A percentile compares a stretch with the other conserved stretches of the same genome.
These are phyloP conservation scores for Clinocottus analis DNA, from an alignment of 2,113 vertebrate genomes.

Conservation along the genomic window DNA sequence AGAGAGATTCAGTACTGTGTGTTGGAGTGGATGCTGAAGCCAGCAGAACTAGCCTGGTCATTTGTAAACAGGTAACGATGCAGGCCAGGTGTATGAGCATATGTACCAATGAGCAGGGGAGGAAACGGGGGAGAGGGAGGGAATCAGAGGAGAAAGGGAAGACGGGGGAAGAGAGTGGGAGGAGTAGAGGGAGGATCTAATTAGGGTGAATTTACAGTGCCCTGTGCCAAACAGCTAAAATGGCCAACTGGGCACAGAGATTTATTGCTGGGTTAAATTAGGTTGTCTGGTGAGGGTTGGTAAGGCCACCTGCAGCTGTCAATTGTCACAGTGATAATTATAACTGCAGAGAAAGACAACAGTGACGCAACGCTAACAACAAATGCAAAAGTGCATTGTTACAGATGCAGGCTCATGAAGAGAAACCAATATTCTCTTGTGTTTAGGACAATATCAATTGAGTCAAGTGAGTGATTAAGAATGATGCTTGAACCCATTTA, in stretches of 20 bases:
- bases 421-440: slow-evolving; percentile 54
- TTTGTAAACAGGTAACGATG: slow-evolving; percentile 97
- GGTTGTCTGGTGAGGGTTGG: slow-evolving; percentile 71
- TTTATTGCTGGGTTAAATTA: slow-evolving; percentile 81
- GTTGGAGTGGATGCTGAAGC: slow-evolving; percentile 93
- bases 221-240: slow-evolving; percentile 81
- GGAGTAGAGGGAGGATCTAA: slow-evolving; percentile 76
- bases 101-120: slow-evolving; percentile 81
- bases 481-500: slow-evolving; percentile 75
- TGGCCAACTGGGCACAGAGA: slow-evolving; percentile 79
- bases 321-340: slow-evolving; percentile 74
- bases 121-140: slow-evolving; percentile 56
- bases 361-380: slow-evolving; percentile 39
- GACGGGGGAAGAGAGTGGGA: slow-evolving; percentile 57
- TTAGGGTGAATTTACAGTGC: slow-evolving; percentile 79
- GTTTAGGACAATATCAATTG: slow-evolving; percentile 70
- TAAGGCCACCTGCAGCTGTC: slow-evolving; percentile 73
- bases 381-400: slow-evolving; percentile 12
- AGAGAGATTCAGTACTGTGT: slow-evolving; percentile 67
- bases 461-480: slow-evolving; percentile 72
- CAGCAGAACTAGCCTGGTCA: slow-evolving; percentile 97
- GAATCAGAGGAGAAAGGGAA: slow-evolving; percentile 66
- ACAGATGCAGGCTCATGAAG: slow-evolving; percentile 21
- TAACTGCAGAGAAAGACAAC: slow-evolving; percentile 51
- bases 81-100: slow-evolving; percentile 93